Percentiles rank a stretch among this genome's conserved stretches.
These are phyloP conservation scores for Mycogona germanica DNA, from an alignment of 2,888 invertebrate genomes.

Conservation along the genomic window DNA sequence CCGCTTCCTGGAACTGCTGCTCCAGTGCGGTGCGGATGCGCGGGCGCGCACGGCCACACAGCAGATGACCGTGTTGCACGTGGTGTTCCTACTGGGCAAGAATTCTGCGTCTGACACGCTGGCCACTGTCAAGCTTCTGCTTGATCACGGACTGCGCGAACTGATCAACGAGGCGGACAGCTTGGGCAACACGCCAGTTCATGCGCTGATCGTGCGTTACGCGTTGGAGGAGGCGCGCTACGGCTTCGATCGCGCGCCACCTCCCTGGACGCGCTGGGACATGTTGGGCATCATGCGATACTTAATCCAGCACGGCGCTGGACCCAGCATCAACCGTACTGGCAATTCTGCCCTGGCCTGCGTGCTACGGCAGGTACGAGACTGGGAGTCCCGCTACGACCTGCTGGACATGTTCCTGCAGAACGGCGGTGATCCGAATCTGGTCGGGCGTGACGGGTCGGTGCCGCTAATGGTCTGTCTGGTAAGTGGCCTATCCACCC, in stretches of 20 bases:
- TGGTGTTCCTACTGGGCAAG: conserved; percentile 49
- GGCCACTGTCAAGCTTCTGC: conserved; percentile 50
- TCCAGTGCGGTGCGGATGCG: conserved; percentile 52
- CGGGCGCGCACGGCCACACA: conserved; percentile 55
- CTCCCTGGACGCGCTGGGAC: conserved; percentile 57
- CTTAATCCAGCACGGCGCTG: conserved; percentile 45
- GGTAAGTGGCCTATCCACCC: too few relatives aligned
- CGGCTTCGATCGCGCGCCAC: conserved; percentile 42
- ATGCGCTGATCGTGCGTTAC: conserved; percentile 46
- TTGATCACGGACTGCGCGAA: conserved; percentile 56
- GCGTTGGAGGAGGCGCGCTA: conserved; percentile 54
- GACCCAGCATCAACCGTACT: conserved; percentile 53
- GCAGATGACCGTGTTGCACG: conserved; percentile 47
- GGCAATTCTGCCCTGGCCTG: conserved; percentile 57
- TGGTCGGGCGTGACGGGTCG: conserved; percentile 56
- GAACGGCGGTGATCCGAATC: conserved; percentile 51
- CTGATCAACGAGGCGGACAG: conserved; percentile 58
- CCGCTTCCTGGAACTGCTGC: conserved; percentile 44
- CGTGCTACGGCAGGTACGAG: conserved; percentile 51
- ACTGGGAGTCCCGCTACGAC: conserved; percentile 53
- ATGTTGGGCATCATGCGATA: conserved; percentile 50
- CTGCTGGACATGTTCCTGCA: conserved; percentile 46
- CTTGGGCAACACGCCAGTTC: conserved; percentile 58
- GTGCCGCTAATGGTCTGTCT: conserved; percentile 61
- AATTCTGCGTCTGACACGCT: conserved; percentile 58